Conservation (phyloP, 1,140 invertebrate species). For the Leptinotarsa texana region DNA sequence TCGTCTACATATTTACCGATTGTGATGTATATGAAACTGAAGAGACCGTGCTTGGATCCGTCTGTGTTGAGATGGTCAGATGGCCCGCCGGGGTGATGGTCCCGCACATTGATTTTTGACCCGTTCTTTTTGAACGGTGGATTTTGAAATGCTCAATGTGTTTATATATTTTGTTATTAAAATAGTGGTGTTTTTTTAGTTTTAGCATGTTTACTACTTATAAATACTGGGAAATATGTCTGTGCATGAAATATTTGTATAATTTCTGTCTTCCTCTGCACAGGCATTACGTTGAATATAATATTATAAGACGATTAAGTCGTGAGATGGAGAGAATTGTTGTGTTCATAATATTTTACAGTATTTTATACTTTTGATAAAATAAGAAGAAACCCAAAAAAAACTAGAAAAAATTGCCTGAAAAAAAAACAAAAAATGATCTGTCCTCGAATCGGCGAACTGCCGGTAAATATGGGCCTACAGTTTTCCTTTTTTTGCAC, state of each 20-base stretch:
- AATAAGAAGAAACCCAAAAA: conserved; percentile 47
- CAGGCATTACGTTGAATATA: conserved; percentile 24
- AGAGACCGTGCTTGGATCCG: too few species aligned
- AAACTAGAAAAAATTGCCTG: conserved; percentile 39
- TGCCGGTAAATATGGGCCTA: conserved; percentile 32
- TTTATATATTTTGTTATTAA: conserved; percentile 29
- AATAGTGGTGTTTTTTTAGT: conserved; percentile 32
- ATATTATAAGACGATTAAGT: conserved; percentile 39
- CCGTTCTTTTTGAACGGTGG: conserved; percentile 1
- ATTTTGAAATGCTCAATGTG: conserved; percentile 19
- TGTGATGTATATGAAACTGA: too few species aligned
- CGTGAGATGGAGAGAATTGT: conserved; percentile 56
- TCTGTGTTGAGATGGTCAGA: too few species aligned
- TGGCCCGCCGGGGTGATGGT: too few species aligned
- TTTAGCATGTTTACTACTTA: conserved; percentile 29
- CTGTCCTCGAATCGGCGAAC: conserved; percentile 33
- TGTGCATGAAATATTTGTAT: conserved; percentile 30
- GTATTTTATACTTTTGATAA: conserved; percentile 58
- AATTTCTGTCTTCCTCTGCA: conserved; percentile 46
- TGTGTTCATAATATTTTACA: conserved; percentile 57
- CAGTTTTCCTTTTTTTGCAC: conserved; percentile 25
- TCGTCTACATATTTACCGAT: too few species aligned
- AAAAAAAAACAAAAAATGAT: conserved; percentile 43
- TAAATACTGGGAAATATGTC: conserved; percentile 25
- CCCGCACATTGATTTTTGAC: neutral